Evolutionary conservation across 2,888 invertebrate species (phyloP).

Genomic region (Lochmaea crataegi): DNA sequence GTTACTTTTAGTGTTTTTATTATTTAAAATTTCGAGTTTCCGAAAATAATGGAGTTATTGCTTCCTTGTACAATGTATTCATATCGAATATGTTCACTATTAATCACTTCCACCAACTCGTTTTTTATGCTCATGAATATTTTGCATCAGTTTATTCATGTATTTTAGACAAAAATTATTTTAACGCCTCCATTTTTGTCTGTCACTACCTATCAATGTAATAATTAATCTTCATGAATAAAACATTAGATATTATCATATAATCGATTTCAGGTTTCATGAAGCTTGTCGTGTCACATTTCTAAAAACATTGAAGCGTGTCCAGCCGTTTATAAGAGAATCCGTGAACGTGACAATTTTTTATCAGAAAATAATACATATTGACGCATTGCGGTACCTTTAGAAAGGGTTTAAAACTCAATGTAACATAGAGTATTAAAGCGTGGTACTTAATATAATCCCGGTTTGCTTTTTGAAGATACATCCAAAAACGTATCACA

Average conservation of each 20-base stretch:
- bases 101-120: no score
- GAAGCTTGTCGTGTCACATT: slow-evolving; percentile 40
- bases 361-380: slow-evolving; percentile 17
- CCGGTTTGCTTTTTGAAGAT: no score
- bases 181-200: slow-evolving; percentile 5
- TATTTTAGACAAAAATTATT: slow-evolving; percentile 6
- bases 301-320: slow-evolving; percentile 38
- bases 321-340: slow-evolving; percentile 35
- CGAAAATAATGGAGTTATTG: no score
- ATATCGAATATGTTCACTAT: no score
- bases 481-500: no score
- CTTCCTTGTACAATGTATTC: no score
- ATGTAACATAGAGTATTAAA: background rate
- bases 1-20: no score
- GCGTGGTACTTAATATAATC: background rate
- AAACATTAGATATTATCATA: slow-evolving; percentile 46
- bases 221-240: slow-evolving; percentile 49
- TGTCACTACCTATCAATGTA: slow-evolving; percentile 36
- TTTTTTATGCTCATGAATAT: background rate
- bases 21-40: no score
- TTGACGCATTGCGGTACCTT: slow-evolving; percentile 5
- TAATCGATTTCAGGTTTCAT: slow-evolving; percentile 40
- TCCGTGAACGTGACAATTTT: slow-evolving; percentile 42
- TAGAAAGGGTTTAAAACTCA: background rate
- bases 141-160: background rate